These are phyloP conservation scores for Palaemon carinicauda DNA, from an alignment of 1,140 invertebrate genomes.

Conservation along the genomic window DNA sequence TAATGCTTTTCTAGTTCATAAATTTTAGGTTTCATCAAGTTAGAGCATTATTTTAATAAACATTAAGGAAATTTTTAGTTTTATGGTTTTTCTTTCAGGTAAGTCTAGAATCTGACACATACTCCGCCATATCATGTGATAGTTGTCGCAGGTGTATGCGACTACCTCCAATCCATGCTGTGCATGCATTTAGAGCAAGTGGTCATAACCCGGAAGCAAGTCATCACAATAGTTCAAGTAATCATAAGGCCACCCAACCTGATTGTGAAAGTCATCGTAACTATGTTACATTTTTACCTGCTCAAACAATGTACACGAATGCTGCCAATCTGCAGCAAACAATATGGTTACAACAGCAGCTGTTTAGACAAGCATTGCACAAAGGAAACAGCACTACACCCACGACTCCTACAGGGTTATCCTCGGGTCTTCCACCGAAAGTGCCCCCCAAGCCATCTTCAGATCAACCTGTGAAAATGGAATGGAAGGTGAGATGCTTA, in stretches of 20 bases:
- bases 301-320: conserved; percentile 78
- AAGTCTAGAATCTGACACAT: conserved; percentile 59
- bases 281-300: conserved; percentile 62
- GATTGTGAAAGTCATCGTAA: conserved; percentile 61
- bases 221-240: conserved; percentile 8
- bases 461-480: conserved; percentile 41
- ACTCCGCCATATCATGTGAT: conserved; percentile 63
- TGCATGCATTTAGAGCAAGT: conserved; percentile 7
- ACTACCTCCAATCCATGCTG: conserved; percentile 60
- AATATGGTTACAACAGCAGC: conserved; percentile 76
- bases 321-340: conserved; percentile 77
- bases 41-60: background rate
- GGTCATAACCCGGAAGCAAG: background rate
- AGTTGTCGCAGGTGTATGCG: conserved; percentile 56
- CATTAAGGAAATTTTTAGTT: background rate
- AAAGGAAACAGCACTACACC: conserved; percentile 17
- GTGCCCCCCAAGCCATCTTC: conserved; percentile 10
- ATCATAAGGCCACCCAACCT: conserved; percentile 9
- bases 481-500: conserved; percentile 41
- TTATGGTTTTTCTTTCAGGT: conserved; percentile 13
- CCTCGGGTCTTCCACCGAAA: conserved; percentile 29
- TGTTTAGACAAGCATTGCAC: conserved; percentile 71
- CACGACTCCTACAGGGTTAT: conserved; percentile 16
- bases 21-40: background rate
- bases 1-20: no score